phyloP scores from a whole-genome alignment of 1,140 invertebrate species.

The Philopotamus ludificatus region DNA sequence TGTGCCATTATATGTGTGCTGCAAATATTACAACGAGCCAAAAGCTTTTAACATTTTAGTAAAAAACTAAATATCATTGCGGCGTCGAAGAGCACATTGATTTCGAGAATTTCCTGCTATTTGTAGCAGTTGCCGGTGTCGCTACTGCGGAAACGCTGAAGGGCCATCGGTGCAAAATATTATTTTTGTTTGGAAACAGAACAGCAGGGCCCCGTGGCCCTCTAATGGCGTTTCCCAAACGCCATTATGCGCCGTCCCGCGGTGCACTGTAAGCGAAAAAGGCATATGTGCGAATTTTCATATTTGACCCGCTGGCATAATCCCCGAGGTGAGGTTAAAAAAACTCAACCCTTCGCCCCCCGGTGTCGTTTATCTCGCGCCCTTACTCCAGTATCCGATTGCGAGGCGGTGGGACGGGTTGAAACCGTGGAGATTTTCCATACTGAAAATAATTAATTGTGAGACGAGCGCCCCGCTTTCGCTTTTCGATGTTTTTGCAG shows the following conservation, averaged over 20 bases:
- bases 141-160: background rate
- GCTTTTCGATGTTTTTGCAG: background rate
- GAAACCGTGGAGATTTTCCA: background rate
- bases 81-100: background rate
- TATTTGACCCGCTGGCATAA: background rate
- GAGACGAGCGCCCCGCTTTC: background rate
- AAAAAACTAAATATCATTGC: too few relatives aligned
- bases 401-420: too few relatives aligned
- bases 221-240: background rate
- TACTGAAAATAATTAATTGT: background rate
- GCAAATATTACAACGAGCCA: too few relatives aligned
- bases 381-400: background rate
- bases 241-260: background rate
- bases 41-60: too few relatives aligned
- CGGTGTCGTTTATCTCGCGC: background rate
- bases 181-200: background rate
- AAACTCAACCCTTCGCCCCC: background rate
- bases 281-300: background rate
- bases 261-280: background rate
- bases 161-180: background rate
- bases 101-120: background rate
- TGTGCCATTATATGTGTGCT: too few relatives aligned
- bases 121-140: background rate
- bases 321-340: background rate
- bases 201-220: background rate